Evolutionary conservation across 2,797 vertebrate genomes (phyloP).

Genomic region (Paedocypris micromegethes): DNA sequence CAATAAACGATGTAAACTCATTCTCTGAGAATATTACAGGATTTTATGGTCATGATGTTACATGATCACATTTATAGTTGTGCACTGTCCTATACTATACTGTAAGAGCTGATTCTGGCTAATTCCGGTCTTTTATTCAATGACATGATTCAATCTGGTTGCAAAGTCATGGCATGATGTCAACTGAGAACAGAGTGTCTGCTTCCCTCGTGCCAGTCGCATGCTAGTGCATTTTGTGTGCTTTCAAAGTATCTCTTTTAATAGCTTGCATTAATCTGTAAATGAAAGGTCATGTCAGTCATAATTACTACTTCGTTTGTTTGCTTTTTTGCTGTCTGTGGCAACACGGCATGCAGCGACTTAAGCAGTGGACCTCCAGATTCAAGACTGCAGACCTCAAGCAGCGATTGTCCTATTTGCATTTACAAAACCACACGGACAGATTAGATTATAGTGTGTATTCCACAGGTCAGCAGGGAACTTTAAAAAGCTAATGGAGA

Average conservation of each 20-base stretch:
- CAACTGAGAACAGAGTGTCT: slow-evolving; percentile 14
- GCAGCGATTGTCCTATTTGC: slow-evolving; percentile 45
- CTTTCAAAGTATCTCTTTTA: slow-evolving; percentile 28
- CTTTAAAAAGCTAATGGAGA: slow-evolving; percentile 59
- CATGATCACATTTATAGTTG: no score
- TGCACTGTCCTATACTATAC: no score
- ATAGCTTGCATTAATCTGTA: slow-evolving; percentile 45
- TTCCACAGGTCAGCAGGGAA: slow-evolving; percentile 43
- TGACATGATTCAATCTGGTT: no score
- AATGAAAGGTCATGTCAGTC: slow-evolving; percentile 38
- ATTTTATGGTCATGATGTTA: no score
- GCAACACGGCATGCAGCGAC: slow-evolving; percentile 41
- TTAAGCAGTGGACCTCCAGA: slow-evolving; percentile 26
- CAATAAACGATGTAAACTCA: not conserved
- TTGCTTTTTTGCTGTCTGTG: slow-evolving; percentile 45
- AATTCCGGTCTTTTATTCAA: no score
- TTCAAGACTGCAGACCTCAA: slow-evolving; percentile 42
- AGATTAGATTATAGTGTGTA: slow-evolving; percentile 45
- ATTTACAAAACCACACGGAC: slow-evolving; percentile 49
- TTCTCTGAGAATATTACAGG: no score
- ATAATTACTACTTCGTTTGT: slow-evolving; percentile 43
- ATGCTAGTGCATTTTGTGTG: slow-evolving; percentile 1
- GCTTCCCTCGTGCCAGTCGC: slow-evolving; percentile 10
- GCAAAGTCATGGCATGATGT: no score
- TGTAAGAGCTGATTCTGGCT: no score